Evolutionary conservation across 2,888 invertebrate genomes (phyloP).

Genomic region (Agrochola circellaris): DNA sequence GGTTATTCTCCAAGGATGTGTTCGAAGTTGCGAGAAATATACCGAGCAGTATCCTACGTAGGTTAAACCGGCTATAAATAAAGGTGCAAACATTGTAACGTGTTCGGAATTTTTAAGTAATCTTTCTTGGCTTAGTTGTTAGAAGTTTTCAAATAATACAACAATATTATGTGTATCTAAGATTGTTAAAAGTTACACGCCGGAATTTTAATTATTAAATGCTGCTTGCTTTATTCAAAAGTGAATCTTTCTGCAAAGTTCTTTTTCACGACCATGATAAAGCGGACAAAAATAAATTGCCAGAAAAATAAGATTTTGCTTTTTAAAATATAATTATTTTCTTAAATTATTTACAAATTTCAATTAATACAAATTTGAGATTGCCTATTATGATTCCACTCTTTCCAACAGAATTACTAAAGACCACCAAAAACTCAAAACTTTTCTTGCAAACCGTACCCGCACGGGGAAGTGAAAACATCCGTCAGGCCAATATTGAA

Average conservation of each 20-base stretch:
- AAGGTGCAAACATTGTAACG: conserved; percentile 59
- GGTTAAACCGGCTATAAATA: conserved; percentile 60
- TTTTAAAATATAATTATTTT: not conserved
- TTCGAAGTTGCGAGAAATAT: conserved; percentile 56
- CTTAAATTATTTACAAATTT: not conserved
- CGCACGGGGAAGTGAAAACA: conserved; percentile 71
- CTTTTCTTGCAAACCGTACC: conserved; percentile 66
- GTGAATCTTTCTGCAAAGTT: not conserved
- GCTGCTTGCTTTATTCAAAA: not conserved
- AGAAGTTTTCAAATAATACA: conserved; percentile 47
- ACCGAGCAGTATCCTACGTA: conserved; percentile 51
- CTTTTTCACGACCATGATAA: not conserved
- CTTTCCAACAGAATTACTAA: conserved; percentile 5
- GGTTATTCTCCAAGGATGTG: conserved; percentile 62
- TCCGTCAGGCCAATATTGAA: conserved; percentile 83
- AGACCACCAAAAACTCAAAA: conserved; percentile 5
- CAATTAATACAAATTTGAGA: not conserved
- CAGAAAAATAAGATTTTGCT: not conserved
- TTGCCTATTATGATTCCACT: not conserved
- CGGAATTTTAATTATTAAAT: conserved; percentile 8
- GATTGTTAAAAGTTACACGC: conserved; percentile 2
- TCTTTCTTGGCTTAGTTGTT: conserved; percentile 30
- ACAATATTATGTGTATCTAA: conserved; percentile 21
- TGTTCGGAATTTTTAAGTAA: conserved; percentile 47
- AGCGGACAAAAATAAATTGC: not conserved